phyloP scores from a whole-genome alignment of 2,888 invertebrate genomes.

The Tinea trinotella region DNA sequence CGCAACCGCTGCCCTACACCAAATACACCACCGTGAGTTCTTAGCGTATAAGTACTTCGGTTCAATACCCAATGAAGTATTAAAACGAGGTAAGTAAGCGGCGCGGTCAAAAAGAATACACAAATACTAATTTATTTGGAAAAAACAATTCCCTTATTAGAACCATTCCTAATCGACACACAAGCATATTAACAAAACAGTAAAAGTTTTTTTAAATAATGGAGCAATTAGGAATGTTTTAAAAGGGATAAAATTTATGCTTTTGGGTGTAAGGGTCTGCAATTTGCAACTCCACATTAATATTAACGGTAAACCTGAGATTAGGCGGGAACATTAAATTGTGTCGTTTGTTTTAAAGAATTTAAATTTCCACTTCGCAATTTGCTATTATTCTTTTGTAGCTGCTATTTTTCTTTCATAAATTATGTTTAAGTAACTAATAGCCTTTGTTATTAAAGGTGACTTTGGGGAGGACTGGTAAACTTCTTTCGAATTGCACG shows the following conservation, averaged over 20 bases:
- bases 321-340: conserved; percentile 12
- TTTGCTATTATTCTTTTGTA: not conserved
- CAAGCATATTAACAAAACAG: not conserved
- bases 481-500: too few species aligned
- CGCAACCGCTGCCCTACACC: too few species aligned
- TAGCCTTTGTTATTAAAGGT: too few species aligned
- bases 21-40: too few species aligned
- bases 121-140: too few species aligned
- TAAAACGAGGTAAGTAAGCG: too few species aligned
- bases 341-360: conserved; percentile 14
- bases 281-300: conserved; percentile 13
- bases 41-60: too few species aligned
- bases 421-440: too few species aligned
- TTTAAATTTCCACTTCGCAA: not conserved
- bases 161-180: not conserved
- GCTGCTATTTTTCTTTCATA: not conserved
- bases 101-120: too few species aligned
- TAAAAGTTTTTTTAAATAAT: conserved; percentile 6
- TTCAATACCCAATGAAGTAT: too few species aligned
- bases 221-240: conserved; percentile 12
- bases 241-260: conserved; percentile 10
- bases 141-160: too few species aligned
- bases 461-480: too few species aligned
- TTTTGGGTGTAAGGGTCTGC: conserved; percentile 10
- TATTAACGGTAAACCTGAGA: conserved; percentile 10